Conservation (phyloP, 2,797 vertebrate species). For the Tenualosa thibaudeaui region DNA sequence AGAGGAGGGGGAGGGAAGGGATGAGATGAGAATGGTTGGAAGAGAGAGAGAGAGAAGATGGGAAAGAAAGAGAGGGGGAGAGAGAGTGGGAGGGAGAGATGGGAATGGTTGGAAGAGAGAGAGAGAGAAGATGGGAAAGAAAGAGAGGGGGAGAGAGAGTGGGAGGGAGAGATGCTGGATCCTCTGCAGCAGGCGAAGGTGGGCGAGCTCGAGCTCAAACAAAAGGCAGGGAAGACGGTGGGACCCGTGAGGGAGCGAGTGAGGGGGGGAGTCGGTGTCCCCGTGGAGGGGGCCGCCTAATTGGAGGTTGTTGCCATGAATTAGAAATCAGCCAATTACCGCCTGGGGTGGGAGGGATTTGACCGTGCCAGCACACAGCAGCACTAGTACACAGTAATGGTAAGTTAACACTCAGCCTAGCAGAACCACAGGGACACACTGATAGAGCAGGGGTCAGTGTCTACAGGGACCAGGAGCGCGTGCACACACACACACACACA, state of each 20-base stretch:
- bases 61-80: neutral
- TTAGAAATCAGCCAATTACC: conserved; percentile 52
- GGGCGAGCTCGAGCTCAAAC: neutral
- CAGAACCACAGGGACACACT: neutral
- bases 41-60: neutral
- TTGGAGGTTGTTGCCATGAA: conserved; percentile 56
- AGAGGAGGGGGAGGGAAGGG: conserved; percentile 26
- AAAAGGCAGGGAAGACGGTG: conserved; percentile 36
- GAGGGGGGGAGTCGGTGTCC: conserved; percentile 36
- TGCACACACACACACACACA: no score
- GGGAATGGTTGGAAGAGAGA: conserved; percentile 16
- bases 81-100: conserved; percentile 31
- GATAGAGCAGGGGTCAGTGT: neutral
- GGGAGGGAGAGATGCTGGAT: conserved; percentile 19
- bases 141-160: neutral
- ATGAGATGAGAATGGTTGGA: conserved; percentile 32
- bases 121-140: conserved; percentile 32
- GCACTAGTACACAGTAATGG: neutral
- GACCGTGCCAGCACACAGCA: conserved; percentile 8
- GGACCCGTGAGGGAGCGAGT: conserved; percentile 38
- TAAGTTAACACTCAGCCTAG: neutral
- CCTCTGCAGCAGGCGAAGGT: neutral
- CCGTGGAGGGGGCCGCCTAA: conserved; percentile 43
- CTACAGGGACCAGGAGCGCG: neutral
- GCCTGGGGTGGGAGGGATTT: conserved; percentile 34